Percentiles rank a stretch among this genome's conserved stretches.
Evolutionary conservation across 2,888 invertebrate species (phyloP).

Genomic region (Agrochola litura): DNA sequence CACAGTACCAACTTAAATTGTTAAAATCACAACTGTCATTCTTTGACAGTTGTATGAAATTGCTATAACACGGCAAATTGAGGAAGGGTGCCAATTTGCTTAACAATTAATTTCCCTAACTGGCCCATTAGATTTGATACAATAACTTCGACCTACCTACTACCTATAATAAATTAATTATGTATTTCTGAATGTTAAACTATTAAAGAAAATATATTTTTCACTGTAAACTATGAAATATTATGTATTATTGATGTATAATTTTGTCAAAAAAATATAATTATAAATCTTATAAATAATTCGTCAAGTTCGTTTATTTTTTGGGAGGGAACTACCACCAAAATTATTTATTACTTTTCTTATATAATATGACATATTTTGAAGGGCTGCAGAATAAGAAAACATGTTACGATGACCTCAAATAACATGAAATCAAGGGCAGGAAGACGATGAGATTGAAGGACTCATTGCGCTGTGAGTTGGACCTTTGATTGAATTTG

Average conservation of each 20-base stretch:
- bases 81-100: not conserved
- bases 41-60: not conserved
- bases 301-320: not conserved
- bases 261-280: constrained; percentile 37
- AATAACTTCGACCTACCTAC: constrained; percentile 4
- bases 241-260: constrained; percentile 44
- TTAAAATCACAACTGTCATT: not conserved
- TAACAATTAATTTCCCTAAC: not conserved
- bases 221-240: constrained; percentile 37
- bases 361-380: not conserved
- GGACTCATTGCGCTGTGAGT: not conserved
- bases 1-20: not conserved
- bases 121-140: constrained; percentile 1
- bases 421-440: too few species aligned
- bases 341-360: too few species aligned
- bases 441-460: not conserved
- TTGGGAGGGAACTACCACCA: not conserved
- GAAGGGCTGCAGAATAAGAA: not conserved
- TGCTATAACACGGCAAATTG: not conserved
- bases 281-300: constrained; percentile 31
- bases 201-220: constrained; percentile 37
- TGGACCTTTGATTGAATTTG: not conserved
- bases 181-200: constrained; percentile 20
- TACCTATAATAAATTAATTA: constrained; percentile 4
- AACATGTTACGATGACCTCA: not conserved